These are phyloP conservation scores for Urophycis tenuis DNA, from an alignment of 2,797 vertebrate species.

Conservation along the genomic window DNA sequence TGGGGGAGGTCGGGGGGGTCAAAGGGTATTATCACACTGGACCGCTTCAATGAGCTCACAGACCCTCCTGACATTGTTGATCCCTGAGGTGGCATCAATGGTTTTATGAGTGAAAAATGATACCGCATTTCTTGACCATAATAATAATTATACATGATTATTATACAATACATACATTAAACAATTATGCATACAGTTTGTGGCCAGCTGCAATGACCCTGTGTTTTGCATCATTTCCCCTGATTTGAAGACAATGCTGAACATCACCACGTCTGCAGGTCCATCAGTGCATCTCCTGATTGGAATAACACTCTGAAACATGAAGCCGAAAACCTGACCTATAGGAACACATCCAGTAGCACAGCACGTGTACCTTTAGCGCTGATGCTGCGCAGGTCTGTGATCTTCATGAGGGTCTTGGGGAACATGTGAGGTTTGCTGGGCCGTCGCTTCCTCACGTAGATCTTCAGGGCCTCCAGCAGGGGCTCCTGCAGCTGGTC, in stretches of 20 bases:
- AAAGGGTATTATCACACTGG: not conserved
- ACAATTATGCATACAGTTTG: not conserved
- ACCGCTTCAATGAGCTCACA: not conserved
- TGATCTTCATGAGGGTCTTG: constrained; percentile 99
- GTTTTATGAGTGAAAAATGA: too few species aligned
- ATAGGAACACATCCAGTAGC: too few species aligned
- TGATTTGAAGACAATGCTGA: too few species aligned
- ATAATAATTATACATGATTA: not conserved
- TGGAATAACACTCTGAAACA: too few species aligned
- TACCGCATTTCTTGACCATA: too few species aligned
- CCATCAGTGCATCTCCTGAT: too few species aligned
- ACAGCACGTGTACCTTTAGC: constrained; percentile 79
- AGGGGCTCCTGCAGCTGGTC: constrained; percentile 94
- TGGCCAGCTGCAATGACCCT: too few species aligned
- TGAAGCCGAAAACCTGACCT: too few species aligned
- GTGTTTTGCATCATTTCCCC: too few species aligned
- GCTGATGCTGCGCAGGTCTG: constrained; percentile 95
- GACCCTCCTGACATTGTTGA: not conserved
- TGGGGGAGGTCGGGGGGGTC: not conserved
- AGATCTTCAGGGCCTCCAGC: constrained; percentile 94
- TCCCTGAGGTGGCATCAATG: not conserved
- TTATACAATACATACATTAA: too few species aligned
- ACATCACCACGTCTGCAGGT: too few species aligned
- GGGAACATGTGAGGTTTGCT: constrained; percentile 98
- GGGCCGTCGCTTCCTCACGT: constrained; percentile 90